Evolutionary conservation across 2,113 vertebrate genomes (phyloP).

Genomic region (Syrmaticus mikado): DNA sequence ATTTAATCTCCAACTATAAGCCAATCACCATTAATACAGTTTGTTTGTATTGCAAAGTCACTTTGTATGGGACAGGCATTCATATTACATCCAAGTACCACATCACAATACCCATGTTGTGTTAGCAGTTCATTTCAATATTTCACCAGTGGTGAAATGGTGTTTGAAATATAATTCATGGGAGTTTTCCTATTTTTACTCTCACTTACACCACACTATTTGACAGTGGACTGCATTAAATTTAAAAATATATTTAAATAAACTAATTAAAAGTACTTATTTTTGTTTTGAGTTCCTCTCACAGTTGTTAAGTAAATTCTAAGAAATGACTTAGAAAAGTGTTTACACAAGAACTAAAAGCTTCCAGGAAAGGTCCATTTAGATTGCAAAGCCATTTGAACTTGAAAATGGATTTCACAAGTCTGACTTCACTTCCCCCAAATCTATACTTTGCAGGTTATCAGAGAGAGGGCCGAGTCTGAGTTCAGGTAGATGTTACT

Average conservation of each 20-base stretch:
- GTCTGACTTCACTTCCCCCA: neutral
- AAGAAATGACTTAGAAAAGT: neutral
- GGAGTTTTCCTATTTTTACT: neutral
- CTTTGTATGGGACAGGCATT: neutral
- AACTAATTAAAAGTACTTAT: neutral
- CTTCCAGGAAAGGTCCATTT: neutral
- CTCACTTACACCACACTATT: neutral
- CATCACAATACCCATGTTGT: neutral
- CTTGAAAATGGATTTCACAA: neutral
- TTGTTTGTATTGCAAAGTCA: neutral
- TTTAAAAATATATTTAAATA: neutral
- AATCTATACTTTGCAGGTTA: neutral
- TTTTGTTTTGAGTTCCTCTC: neutral
- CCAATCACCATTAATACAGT: neutral
- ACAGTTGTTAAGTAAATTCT: neutral
- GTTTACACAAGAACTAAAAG: neutral
- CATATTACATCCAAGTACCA: rapidly evolving
- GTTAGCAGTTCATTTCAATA: neutral
- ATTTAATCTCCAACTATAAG: neutral
- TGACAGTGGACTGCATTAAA: neutral
- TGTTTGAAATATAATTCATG: neutral
- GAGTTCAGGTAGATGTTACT: neutral
- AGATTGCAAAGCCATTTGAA: neutral
- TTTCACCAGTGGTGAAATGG: neutral
- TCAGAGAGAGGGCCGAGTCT: neutral